Evolutionary conservation across 2,797 vertebrate genomes (phyloP).

Genomic region (Sebastes vulpes): DNA sequence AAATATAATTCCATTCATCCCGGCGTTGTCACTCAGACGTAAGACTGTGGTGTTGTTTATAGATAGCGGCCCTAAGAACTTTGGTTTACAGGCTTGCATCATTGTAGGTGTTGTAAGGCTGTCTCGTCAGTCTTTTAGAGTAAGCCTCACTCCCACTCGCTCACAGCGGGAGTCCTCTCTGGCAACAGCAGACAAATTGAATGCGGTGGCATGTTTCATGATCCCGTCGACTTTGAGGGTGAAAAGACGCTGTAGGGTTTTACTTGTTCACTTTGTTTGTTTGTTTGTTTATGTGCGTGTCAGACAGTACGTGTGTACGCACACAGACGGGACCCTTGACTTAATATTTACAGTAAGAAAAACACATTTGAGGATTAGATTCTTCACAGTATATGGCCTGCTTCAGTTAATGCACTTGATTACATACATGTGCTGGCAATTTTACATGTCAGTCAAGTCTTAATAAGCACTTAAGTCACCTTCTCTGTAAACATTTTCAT

Average conservation of each 20-base stretch:
- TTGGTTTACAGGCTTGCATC: conserved; percentile 55
- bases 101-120: conserved; percentile 56
- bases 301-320: neutral
- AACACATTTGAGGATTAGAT: neutral
- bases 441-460: neutral
- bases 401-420: neutral
- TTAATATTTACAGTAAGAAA: conserved; percentile 40
- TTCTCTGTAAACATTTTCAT: neutral
- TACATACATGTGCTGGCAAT: neutral
- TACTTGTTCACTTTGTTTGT: conserved; percentile 48
- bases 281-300: conserved; percentile 25
- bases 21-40: conserved; percentile 26
- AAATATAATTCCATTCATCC: conserved; percentile 27
- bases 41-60: conserved; percentile 22
- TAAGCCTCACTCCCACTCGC: conserved; percentile 49
- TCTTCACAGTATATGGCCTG: neutral
- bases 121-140: conserved; percentile 58
- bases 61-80: conserved; percentile 38
- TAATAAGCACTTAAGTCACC: neutral
- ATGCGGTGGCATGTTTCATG: conserved; percentile 48
- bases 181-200: conserved; percentile 44
- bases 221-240: conserved; percentile 58
- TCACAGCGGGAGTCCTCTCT: conserved; percentile 58
- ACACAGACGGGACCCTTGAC: neutral
- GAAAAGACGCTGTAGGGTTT: conserved; percentile 50